Base-by-base conservation (phyloP, 2,888 invertebrate genomes). In the Acanthococcus lagerstroemiae region DNA sequence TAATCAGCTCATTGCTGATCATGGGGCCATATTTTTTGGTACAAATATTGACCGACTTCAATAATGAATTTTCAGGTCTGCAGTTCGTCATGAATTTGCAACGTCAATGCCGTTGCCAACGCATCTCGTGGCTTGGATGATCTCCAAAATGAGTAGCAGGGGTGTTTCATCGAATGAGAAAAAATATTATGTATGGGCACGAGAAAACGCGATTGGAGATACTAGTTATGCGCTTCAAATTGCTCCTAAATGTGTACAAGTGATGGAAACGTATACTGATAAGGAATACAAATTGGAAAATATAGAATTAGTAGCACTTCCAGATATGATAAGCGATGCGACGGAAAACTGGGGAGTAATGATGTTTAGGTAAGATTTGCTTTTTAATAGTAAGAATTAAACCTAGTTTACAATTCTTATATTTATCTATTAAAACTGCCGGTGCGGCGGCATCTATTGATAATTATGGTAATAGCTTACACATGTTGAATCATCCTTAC, bases 301-400 rank as follows among this genome's bases (percentile, higher is more conserved):
- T 77, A 83, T 89, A 68, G 94, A 95, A 74, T 88, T 94, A 89
- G 85, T 92, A n/a, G 94, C 92, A 0, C 77, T 95, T 66, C 93
- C 94, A 0, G 93, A 94, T 75, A 94, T 93, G 74, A 83, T 85
- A 61, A 88, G 88, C 3, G 90, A 88, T 0, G 93, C 91, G 0
- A 93, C 93, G 92, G 93, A 83, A 74, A 83, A 84, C 73, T 88
- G 88, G 87, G 85, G 91, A n/a, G n/a, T 37, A n/a, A 9, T 37
- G 12, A 37, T n/a, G n/a, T 37, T 37, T n/a, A 37, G 37, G 37
- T 37, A 37, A 37, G 12, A n/a, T n/a, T n/a, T n/a, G n/a, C n/a
- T n/a, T n/a, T n/a, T n/a, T n/a, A n/a, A n/a, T n/a, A n/a, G n/a
- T n/a, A n/a, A n/a, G n/a, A n/a, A n/a, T n/a, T n/a, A n/a, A n/a